phyloP scores from a whole-genome alignment of 92 coral and sea anemone species.

The Galaxea fascicularis region DNA sequence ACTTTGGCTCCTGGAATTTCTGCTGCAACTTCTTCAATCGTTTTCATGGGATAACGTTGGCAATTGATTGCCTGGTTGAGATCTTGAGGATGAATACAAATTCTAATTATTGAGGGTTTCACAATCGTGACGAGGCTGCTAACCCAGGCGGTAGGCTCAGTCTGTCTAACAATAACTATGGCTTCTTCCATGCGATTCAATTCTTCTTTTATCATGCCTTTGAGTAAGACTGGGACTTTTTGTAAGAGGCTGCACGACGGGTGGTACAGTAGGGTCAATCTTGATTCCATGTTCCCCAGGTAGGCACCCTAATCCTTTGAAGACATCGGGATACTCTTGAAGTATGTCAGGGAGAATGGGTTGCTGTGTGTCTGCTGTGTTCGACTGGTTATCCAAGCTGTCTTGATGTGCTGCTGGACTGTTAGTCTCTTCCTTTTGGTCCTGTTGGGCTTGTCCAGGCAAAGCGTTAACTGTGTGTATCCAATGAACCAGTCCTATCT shows the following conservation, averaged over 20 bases:
- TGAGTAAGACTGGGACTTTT: slow-evolving; percentile 32
- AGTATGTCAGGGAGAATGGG: no score
- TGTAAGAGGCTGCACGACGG: slow-evolving; percentile 26
- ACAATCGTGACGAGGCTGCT: slow-evolving; percentile 23
- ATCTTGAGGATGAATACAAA: no score
- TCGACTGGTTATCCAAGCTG: not conserved
- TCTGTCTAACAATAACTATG: slow-evolving; percentile 34
- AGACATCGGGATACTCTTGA: no score
- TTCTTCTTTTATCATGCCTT: slow-evolving; percentile 5
- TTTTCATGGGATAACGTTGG: slow-evolving; percentile 10
- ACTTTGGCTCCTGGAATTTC: no score
- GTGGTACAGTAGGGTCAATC: slow-evolving; percentile 7
- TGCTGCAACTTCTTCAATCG: no score
- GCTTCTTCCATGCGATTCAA: slow-evolving; percentile 35
- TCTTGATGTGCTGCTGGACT: not conserved
- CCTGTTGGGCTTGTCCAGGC: not conserved
- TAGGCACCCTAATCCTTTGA: no score
- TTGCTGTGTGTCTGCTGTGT: not conserved
- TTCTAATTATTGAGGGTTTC: slow-evolving; percentile 27
- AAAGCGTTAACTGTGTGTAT: slow-evolving; percentile 1
- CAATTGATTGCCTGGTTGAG: slow-evolving; percentile 6
- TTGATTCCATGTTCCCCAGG: slow-evolving; percentile 29
- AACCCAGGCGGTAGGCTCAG: slow-evolving; percentile 44
- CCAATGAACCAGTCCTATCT: slow-evolving; percentile 35
- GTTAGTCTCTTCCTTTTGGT: not conserved